Conservation (phyloP, 2,888 invertebrate species). For the Chrysomela aeneicollis region DNA sequence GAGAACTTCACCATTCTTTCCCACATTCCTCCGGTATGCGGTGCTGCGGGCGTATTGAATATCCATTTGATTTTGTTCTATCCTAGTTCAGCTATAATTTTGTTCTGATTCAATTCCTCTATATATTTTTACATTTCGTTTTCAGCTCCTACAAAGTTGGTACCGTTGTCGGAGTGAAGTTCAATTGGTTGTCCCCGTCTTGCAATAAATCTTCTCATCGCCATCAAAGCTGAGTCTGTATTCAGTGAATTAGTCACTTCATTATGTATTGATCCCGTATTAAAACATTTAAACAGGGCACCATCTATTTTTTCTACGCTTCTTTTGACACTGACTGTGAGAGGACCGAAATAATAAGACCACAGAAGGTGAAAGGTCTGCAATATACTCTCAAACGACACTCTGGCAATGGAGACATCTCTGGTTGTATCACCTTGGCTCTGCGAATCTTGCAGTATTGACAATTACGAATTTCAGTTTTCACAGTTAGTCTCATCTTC, state of each 20-base stretch:
- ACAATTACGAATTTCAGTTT: neutral
- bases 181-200: neutral
- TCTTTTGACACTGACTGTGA: neutral
- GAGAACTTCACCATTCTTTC: neutral
- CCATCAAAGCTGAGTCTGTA: neutral
- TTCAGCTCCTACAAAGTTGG: neutral
- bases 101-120: neutral
- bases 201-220: neutral
- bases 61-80: neutral
- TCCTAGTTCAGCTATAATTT: neutral
- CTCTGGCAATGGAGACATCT: neutral
- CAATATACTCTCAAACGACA: neutral
- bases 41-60: neutral
- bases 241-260: neutral
- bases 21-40: neutral
- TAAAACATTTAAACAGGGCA: neutral
- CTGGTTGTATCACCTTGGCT: neutral
- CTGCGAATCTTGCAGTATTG: neutral
- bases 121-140: neutral
- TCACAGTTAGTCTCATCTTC: neutral
- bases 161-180: neutral
- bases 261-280: neutral
- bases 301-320: neutral
- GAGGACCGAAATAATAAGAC: slow-evolving; percentile 1
- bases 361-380: neutral